Base-by-base conservation (phyloP, 2,888 invertebrate species). In the Aromia moschata region DNA sequence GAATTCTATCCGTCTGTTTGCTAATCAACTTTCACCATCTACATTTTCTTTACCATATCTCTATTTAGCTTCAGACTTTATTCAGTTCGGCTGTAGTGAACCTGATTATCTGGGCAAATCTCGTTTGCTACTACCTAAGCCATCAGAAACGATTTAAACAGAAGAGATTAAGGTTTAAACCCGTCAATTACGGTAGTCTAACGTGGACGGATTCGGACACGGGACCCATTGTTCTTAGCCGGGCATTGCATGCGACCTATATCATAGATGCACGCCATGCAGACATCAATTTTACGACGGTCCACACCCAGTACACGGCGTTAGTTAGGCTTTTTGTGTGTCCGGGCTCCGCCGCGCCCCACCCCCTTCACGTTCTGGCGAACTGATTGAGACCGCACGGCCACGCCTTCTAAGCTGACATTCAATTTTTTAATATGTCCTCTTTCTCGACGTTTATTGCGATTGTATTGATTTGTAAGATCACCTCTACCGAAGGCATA, bases 351-450 rank as follows among this genome's bases (percentile, higher is more conserved):
- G 2, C n/a, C n/a, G 14, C 15, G 37, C 25, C 15, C 37, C 47
- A 49, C 37, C 47, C 46, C 17, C 11, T 12, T 18, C 3, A 9
- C 18, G 36, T 49, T 37, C 37, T 14, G 38, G 49, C 18, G 12
- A 20, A 49, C 37, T 18, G 14, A 37, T 12, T 49, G 49, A 37
- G 38, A 17, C 15, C 9, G n/a, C n/a, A n/a, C 38, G 12, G 49
- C 1, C 20, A 20, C 20, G 38, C 20, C 49, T 5, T 10, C n/a
- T 14, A 15, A 11, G 45, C 25, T 49, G 38, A 49, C 49, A 49
- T 37, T 49, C 37, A 49, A 49, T 38, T 37, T 49, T 49, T 49
- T n/a, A n/a, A n/a, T n/a, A n/a, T n/a, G n/a, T n/a, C n/a, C 37
- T 18, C 49, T 7, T 10, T 30, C 30, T 45, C 25, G 30, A 31